These are phyloP conservation scores for Bos taurus DNA, from an alignment of 2,113 vertebrate genomes.

Conservation along the genomic window DNA sequence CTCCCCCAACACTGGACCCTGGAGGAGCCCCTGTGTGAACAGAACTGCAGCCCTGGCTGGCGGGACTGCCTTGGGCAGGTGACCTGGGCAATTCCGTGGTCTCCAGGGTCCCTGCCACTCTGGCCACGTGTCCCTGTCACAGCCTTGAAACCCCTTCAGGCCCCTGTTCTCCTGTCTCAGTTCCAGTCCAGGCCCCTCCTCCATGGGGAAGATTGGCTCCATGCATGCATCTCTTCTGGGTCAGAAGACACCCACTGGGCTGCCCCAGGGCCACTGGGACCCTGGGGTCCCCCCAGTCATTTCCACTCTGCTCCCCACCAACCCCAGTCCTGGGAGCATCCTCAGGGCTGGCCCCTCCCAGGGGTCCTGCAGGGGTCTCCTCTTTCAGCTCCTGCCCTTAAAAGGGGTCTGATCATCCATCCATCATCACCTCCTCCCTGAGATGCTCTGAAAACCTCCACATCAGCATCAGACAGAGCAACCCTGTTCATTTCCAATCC, in stretches of 20 bases:
- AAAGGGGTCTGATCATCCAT: not conserved
- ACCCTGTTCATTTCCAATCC: not conserved
- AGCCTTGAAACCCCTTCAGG: no score
- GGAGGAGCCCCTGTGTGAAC: no score
- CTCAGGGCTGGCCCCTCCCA: not conserved
- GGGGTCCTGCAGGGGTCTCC: not conserved
- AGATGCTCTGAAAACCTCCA: not conserved
- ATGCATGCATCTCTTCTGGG: not conserved
- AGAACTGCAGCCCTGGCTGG: no score
- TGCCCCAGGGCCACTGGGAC: not conserved
- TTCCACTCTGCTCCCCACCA: accelerated
- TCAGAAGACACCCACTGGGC: not conserved
- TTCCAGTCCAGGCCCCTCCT: no score
- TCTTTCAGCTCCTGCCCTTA: not conserved
- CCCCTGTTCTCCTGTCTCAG: no score
- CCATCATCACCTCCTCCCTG: not conserved
- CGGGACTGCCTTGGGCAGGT: no score
- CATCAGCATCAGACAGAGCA: not conserved
- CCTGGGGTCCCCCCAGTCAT: not conserved
- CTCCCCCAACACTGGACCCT: no score
- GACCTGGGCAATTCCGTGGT: no score
- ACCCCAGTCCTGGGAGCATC: accelerated
- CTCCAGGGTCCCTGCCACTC: no score
- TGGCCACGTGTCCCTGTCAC: accelerated
- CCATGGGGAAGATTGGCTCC: not conserved